Evolutionary conservation across 2,888 invertebrate species (phyloP), one percentile per base, ranked within the genome.

Genomic region (Drosophila siamana): DNA sequence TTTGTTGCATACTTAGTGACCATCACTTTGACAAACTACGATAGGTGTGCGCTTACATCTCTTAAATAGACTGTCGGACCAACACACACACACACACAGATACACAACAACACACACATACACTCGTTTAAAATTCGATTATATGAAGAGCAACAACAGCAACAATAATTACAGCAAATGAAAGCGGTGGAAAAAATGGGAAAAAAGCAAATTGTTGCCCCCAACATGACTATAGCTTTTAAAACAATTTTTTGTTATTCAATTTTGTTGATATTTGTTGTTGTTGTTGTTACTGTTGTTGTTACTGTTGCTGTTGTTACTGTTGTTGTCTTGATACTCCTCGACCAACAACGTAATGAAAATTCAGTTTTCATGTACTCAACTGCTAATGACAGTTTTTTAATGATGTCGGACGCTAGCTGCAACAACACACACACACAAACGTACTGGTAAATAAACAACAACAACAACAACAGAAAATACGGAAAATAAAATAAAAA

Each of bases 381-480:
- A 78, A 75, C 88, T 87, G 87, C 88, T 87, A 88, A 88, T 87
- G 87, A 87, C 87, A 87, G 84, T 87, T 87, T 87, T 87, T 86
- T 85, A 87, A 88, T 83, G 88, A 83, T 80, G 85, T 80, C 79
- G 74, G 74, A 84, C 80, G 70, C 71, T 69, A 54, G 64, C 69
- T 56, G 68, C 62, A 63, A 62, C 59, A 33, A 46, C 47, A 41
- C n/a, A n/a, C n/a, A n/a, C n/a, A n/a, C n/a, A n/a, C n/a, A n/a
- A n/a, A 50, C 26, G 38, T 11, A 28, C 13, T n/a, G n/a, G 40
- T 46, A 43, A 52, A 43, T 33, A 41, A n/a, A 43, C n/a, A 33
- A 33, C 8, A 54, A 65, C 55, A 36, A 44, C 46, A 43, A 40
- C 13, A 28, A 60, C 22, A n/a, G n/a, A n/a, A n/a, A n/a, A n/a